Evolutionary conservation across 2,888 invertebrate genomes (phyloP).

Genomic region (Cynaeus angustus): DNA sequence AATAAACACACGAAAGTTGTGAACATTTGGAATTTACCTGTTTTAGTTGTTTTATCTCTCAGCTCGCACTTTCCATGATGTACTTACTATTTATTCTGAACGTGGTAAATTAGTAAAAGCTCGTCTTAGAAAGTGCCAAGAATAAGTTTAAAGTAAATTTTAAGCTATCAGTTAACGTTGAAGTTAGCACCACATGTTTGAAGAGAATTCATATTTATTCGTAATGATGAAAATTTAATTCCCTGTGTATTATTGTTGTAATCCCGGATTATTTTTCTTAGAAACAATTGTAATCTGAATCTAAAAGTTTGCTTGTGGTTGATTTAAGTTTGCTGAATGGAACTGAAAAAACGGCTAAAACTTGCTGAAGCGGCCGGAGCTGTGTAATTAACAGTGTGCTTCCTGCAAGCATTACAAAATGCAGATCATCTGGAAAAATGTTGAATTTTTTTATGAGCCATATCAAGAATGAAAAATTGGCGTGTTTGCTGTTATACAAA

Average conservation of each 20-base stretch:
- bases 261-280: no score
- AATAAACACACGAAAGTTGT: constrained; percentile 24
- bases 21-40: constrained; percentile 19
- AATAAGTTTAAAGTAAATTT: constrained; percentile 24
- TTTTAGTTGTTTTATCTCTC: constrained; percentile 33
- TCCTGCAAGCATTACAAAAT: no score
- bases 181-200: constrained; percentile 20
- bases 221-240: background rate
- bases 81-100: constrained; percentile 17
- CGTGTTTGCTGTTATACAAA: no score
- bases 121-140: constrained; percentile 38
- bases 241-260: background rate
- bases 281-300: no score
- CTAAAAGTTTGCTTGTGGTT: no score
- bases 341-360: no score
- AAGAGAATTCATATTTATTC: background rate
- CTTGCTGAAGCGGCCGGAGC: no score
- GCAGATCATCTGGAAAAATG: no score
- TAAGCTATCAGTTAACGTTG: constrained; percentile 27
- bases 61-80: constrained; percentile 9
- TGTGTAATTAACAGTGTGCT: no score
- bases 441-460: no score
- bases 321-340: no score
- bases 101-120: constrained; percentile 41
- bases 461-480: no score